These are phyloP conservation scores for Acanthochromis polyacanthus DNA, from an alignment of 2,113 vertebrate species.

Conservation along the genomic window DNA sequence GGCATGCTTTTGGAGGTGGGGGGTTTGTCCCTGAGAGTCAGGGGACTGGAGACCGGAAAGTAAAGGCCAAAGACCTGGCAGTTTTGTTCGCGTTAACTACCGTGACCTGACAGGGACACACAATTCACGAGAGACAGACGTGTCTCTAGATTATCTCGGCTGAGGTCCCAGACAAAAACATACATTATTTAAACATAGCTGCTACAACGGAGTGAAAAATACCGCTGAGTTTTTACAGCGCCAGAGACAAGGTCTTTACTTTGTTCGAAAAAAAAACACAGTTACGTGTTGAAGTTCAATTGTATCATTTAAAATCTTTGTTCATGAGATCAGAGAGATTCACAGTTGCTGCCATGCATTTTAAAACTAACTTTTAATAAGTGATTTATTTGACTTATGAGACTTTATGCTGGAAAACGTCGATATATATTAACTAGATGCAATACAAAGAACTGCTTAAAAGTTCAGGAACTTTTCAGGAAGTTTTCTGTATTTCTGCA, in stretches of 20 bases:
- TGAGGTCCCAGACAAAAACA: conserved; percentile 17
- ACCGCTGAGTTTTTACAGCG: not conserved
- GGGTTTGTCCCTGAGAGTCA: conserved; percentile 54
- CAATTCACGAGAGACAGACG: conserved; percentile 11
- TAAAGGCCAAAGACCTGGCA: conserved; percentile 58
- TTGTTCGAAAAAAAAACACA: no score
- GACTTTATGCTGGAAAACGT: no score
- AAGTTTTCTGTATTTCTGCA: no score
- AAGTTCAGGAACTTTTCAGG: no score
- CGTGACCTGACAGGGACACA: conserved; percentile 50
- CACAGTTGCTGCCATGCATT: no score
- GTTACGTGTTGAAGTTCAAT: no score
- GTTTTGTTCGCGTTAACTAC: conserved; percentile 61
- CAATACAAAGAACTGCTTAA: no score
- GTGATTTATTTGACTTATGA: no score
- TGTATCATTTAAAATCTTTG: no score
- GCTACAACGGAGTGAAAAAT: not conserved
- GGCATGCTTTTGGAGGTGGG: conserved; percentile 35
- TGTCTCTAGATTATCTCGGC: conserved; percentile 18
- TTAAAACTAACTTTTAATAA: no score
- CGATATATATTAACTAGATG: no score
- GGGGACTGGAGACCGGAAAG: conserved; percentile 40
- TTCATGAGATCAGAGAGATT: no score
- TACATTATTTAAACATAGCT: conserved; percentile 39
- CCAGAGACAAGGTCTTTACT: not conserved